Percentiles rank a stretch among this genome's conserved stretches.
These are phyloP conservation scores for Tiliqua scincoides DNA, from an alignment of 2,113 vertebrate genomes.

Conservation along the genomic window DNA sequence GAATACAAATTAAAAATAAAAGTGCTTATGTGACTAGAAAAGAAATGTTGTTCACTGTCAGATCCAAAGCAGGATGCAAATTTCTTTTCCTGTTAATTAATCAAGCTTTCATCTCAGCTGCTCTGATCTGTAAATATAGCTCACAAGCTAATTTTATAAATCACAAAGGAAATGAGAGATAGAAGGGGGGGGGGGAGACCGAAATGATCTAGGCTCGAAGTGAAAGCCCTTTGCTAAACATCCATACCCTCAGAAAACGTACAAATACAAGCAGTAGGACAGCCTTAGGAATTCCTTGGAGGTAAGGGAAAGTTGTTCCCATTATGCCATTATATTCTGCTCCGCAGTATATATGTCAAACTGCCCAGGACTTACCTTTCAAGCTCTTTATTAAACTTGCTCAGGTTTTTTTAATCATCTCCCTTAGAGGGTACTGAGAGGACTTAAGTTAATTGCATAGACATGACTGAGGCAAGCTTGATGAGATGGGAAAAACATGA, in stretches of 20 bases:
- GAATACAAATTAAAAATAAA: conserved; percentile 40
- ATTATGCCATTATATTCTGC: conserved; percentile 73
- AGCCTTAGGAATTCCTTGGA: conserved; percentile 76
- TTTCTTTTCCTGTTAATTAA: conserved; percentile 69
- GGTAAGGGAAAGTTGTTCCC: conserved; percentile 39
- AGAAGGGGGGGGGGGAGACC: conserved; percentile 9
- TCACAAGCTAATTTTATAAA: conserved; percentile 55
- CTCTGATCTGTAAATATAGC: conserved; percentile 67
- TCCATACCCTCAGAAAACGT: conserved; percentile 58
- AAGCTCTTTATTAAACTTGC: conserved; percentile 76
- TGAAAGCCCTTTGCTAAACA: conserved; percentile 70
- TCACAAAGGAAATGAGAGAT: conserved; percentile 34
- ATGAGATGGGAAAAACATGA: conserved; percentile 84
- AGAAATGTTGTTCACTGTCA: conserved; percentile 39
- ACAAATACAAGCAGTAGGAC: conserved; percentile 47
- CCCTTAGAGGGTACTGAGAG: conserved; percentile 76
- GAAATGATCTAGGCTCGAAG: conserved; percentile 65
- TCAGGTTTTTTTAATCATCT: conserved; percentile 81
- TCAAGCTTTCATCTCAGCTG: conserved; percentile 63
- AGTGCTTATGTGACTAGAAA: conserved; percentile 44
- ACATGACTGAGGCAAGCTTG: conserved; percentile 80
- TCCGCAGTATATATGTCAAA: conserved; percentile 71
- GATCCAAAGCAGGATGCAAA: conserved; percentile 59
- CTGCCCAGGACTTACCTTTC: conserved; percentile 76
- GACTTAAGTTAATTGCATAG: conserved; percentile 82